Percentiles rank a stretch among this genome's conserved stretches.
phyloP scores from a whole-genome alignment of 1,140 invertebrate species.

The Linepithema humile region DNA sequence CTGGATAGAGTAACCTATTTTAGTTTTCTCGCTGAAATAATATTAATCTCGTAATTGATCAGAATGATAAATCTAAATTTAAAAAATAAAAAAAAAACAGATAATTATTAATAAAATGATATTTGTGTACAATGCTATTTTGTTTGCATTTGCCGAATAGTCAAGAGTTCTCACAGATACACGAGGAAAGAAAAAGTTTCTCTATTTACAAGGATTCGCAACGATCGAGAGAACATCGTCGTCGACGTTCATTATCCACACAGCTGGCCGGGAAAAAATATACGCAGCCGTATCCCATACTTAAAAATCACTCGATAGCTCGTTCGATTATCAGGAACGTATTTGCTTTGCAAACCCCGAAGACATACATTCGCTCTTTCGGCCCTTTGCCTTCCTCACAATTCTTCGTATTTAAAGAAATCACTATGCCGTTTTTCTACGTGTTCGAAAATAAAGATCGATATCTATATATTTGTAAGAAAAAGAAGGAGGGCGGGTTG shows the following conservation, averaged over 20 bases:
- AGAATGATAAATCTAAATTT: neutral
- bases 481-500: conserved; percentile 26
- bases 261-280: conserved; percentile 65
- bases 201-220: conserved; percentile 56
- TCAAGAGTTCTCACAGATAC: conserved; percentile 48
- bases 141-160: neutral
- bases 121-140: neutral
- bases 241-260: conserved; percentile 30
- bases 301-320: conserved; percentile 38
- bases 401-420: conserved; percentile 47
- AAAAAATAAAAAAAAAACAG: neutral
- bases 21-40: neutral
- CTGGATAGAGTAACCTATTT: neutral
- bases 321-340: conserved; percentile 57
- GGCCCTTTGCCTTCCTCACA: neutral
- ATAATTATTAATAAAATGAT: neutral
- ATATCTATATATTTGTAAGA: conserved; percentile 38
- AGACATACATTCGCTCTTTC: conserved; percentile 3
- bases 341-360: conserved; percentile 37
- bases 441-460: conserved; percentile 43
- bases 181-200: conserved; percentile 33
- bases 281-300: conserved; percentile 61
- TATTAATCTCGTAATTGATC: neutral
- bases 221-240: conserved; percentile 54
- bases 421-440: conserved; percentile 48